Evolutionary conservation across 2,797 vertebrate genomes (phyloP), one percentile per base, ranked within the genome.

Genomic region (Channallabes apus): DNA sequence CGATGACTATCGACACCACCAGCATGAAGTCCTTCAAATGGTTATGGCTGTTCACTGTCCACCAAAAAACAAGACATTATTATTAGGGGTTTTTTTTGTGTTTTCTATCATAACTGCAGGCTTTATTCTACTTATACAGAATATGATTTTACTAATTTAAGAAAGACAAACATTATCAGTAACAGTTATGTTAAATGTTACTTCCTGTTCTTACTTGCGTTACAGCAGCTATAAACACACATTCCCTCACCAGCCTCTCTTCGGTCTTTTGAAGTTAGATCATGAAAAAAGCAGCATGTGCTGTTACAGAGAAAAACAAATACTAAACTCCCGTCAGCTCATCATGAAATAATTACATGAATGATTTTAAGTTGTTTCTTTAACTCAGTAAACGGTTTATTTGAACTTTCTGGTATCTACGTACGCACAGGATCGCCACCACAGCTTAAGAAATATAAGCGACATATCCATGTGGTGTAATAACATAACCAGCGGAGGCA

Each of bases 1-100:
- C 98, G 1, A 99, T 99, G 87, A 99, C 98, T 1, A 99, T 99
- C 83, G 98, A 99, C n/a, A 99, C 97, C 51, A 99, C 98, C 93
- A 99, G 94, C 97, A 99, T 98, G 95, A 99, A 99, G 93, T 99
- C 98, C 92, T 99, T 99, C 88, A 99, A 91, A 93, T 99, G 98
- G 94, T 97, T 99, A 85, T 99, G 98, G 2, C 97, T 94, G 7
- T 97, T 99, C 95, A 98, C 98, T 99, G 94, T 14, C 11, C 46
- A 46, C 46, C 46, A 51, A 12, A 51, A 12, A 3, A 51, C 46
- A 51, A 12, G 46, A 51, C 46, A 51, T 51, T 51, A 12, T 51
- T 12, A 3, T 12, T 51, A 12, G 46, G 0, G 46, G 0, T 11
- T 51, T 41, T 41, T 41, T 41, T 41, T 7, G 0, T 38, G 0